Evolutionary conservation across 2,888 invertebrate species (phyloP).

Genomic region (Scrobipalpa atriplicella): DNA sequence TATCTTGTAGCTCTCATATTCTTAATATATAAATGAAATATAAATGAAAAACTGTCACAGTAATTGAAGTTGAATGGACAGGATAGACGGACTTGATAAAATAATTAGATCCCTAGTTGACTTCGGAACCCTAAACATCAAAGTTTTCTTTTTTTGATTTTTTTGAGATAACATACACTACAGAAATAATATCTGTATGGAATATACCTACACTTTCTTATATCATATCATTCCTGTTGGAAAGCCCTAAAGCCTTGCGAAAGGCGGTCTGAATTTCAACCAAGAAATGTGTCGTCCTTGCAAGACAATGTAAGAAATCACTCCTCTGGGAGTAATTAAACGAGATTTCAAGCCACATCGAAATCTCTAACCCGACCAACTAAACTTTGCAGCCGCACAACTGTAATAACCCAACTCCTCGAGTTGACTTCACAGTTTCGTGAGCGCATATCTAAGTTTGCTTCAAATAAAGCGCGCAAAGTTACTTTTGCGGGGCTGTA

Average conservation of each 20-base stretch:
- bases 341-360: constrained; percentile 23
- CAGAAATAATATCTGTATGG: no score
- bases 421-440: background rate
- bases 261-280: background rate
- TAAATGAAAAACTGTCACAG: no score
- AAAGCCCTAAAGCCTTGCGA: background rate
- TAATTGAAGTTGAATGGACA: no score
- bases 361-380: constrained; percentile 23
- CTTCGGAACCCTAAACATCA: no score
- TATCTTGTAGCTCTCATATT: no score
- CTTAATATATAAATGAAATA: no score
- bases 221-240: background rate
- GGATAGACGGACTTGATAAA: no score
- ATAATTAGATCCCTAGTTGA: no score
- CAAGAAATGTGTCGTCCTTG: constrained; percentile 13
- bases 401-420: background rate
- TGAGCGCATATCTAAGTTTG: constrained; percentile 12
- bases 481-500: background rate
- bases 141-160: no score
- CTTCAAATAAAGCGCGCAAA: background rate
- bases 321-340: constrained; percentile 23
- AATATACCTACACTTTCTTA: background rate
- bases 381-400: constrained; percentile 9
- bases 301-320: constrained; percentile 25
- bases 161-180: no score